phyloP scores from a whole-genome alignment of 2,888 invertebrate genomes.

The Dolichomitus sp. region DNA sequence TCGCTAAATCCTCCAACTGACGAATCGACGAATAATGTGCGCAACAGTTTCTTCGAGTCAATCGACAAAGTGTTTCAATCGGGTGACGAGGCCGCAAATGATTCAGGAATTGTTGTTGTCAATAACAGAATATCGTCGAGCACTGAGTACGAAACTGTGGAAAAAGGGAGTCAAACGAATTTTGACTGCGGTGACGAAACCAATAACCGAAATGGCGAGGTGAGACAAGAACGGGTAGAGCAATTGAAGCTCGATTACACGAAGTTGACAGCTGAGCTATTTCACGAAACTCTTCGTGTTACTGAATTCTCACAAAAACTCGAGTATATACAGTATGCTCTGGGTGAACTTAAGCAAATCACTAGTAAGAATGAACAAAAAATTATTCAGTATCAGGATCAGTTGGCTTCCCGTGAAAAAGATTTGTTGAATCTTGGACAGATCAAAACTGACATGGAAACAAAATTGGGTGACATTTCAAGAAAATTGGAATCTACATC shows the following conservation, averaged over 20 bases:
- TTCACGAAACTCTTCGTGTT: conserved; percentile 66
- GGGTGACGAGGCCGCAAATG: conserved; percentile 74
- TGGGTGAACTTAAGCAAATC: conserved; percentile 70
- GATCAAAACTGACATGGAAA: conserved; percentile 65
- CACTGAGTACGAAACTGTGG: conserved; percentile 62
- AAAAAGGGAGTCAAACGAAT: conserved; percentile 68
- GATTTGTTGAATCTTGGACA: conserved; percentile 69
- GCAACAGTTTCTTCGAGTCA: conserved; percentile 51
- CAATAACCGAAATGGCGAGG: conserved; percentile 33
- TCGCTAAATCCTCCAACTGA: conserved; percentile 22
- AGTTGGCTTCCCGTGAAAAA: conserved; percentile 66
- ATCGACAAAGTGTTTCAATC: conserved; percentile 64
- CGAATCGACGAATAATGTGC: conserved; percentile 51
- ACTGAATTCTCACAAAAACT: conserved; percentile 73
- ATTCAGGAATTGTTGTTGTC: conserved; percentile 78
- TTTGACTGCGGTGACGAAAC: conserved; percentile 13
- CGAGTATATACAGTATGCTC: conserved; percentile 70
- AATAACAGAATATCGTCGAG: conserved; percentile 49
- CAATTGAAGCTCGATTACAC: conserved; percentile 74
- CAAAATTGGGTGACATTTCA: conserved; percentile 59
- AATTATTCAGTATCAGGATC: conserved; percentile 69
- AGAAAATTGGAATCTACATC: conserved; percentile 55
- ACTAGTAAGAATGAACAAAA: conserved; percentile 67
- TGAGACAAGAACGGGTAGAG: conserved; percentile 66
- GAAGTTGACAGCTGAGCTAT: conserved; percentile 69